phyloP scores from a whole-genome alignment of 2,888 invertebrate species.

The Stenchaetothrips biformis region DNA sequence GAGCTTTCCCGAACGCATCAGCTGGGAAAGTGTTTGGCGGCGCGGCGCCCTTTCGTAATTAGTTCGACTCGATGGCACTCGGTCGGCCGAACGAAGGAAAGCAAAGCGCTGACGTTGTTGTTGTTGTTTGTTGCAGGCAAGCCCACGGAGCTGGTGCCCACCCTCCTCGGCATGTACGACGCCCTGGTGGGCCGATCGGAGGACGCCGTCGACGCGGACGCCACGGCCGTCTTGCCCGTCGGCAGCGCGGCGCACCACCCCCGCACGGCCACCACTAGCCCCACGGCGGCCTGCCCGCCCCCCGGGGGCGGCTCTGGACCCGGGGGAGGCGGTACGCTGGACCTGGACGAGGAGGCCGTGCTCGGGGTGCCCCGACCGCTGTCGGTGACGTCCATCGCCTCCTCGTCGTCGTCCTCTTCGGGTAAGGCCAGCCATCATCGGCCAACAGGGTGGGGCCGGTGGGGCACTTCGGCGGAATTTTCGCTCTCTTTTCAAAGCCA shows the following conservation, averaged over 20 bases:
- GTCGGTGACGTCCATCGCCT: conserved; percentile 72
- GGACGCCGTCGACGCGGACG: conserved; percentile 18
- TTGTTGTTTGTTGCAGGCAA: conserved; percentile 55
- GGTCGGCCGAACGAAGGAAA: too few relatives aligned
- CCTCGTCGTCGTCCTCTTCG: conserved; percentile 48
- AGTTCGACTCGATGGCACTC: background rate
- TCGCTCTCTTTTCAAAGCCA: conserved; percentile 17
- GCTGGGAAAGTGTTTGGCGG: background rate
- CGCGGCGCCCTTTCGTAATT: background rate
- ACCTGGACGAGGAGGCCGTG: conserved; percentile 38
- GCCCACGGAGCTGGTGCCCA: conserved; percentile 68
- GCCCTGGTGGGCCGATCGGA: conserved; percentile 54
- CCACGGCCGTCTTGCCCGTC: conserved; percentile 23
- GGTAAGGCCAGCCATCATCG: too few relatives aligned
- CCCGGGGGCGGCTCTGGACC: conserved; percentile 26
- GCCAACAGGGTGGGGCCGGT: too few relatives aligned
- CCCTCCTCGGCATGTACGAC: conserved; percentile 82
- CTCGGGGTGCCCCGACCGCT: conserved; percentile 61
- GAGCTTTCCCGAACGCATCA: background rate
- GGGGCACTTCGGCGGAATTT: too few relatives aligned
- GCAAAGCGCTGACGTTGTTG: too few relatives aligned
- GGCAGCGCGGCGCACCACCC: conserved; percentile 32
- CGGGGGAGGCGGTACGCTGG: conserved; percentile 25
- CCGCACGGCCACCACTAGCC: conserved; percentile 35
- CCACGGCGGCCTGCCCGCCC: conserved; percentile 31